Percentiles rank a stretch among this genome's conserved stretches.
Conservation (phyloP, 37 sponge, comb jelly and placozoan genomes). For the Axinella damicornis region DNA sequence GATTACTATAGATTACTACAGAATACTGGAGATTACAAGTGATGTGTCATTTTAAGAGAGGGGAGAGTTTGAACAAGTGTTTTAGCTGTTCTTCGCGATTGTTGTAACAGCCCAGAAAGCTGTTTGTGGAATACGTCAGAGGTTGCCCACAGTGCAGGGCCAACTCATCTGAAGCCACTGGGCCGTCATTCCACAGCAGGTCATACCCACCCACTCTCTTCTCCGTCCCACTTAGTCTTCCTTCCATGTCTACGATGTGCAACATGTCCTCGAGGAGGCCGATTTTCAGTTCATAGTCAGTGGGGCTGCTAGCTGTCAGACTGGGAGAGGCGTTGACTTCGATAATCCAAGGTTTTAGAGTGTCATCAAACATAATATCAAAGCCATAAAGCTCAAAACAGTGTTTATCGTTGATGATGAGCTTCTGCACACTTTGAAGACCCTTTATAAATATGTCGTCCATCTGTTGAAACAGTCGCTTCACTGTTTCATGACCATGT, state of each 20-base stretch:
- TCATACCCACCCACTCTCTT: conserved; percentile 99
- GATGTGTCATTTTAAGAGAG: too few relatives aligned
- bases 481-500: conserved; percentile 89
- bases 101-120: conserved; percentile 89
- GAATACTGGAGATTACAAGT: too few relatives aligned
- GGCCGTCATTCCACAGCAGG: conserved; percentile 98
- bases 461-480: conserved; percentile 72
- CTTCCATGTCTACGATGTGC: conserved; percentile 96
- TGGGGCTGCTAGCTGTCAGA: conserved; percentile 96
- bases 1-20: too few relatives aligned
- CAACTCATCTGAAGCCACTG: conserved; percentile 92
- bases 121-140: conserved; percentile 88
- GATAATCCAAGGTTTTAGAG: conserved; percentile 97
- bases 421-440: conserved; percentile 94
- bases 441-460: conserved; percentile 96
- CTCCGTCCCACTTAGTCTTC: conserved; percentile 88
- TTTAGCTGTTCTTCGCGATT: conserved; percentile 77
- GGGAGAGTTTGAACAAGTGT: conserved; percentile 69
- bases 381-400: conserved; percentile 99
- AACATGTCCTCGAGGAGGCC: conserved; percentile 96
- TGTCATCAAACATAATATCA: conserved; percentile 95
- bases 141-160: conserved; percentile 85
- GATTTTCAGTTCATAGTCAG: conserved; percentile 96
- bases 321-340: conserved; percentile 99
- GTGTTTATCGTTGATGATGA: conserved; percentile 99